Conservation (phyloP, 2,797 vertebrate species). For the Clamator glandarius region DNA sequence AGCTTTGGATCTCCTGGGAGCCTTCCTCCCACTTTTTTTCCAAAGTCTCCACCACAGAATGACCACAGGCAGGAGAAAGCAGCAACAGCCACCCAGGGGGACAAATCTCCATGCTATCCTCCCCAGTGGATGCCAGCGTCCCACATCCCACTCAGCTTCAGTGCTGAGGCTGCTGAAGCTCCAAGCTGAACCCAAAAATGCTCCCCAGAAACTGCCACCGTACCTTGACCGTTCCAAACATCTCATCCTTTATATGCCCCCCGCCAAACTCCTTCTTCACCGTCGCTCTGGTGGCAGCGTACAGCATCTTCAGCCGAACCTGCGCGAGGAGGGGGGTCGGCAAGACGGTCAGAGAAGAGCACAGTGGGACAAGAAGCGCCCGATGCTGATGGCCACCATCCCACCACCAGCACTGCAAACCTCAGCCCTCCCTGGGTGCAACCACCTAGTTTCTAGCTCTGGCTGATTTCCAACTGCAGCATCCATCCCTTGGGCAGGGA, state of each 20-base stretch:
- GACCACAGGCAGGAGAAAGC: background rate
- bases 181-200: background rate
- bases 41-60: rapidly evolving
- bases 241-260: conserved; percentile 94
- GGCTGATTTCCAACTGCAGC: background rate
- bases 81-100: background rate
- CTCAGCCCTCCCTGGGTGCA: background rate
- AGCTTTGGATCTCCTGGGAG: background rate
- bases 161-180: background rate
- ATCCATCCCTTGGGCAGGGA: background rate
- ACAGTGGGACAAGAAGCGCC: too few species aligned
- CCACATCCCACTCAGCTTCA: rapidly evolving
- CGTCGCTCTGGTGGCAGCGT: conserved; percentile 95
- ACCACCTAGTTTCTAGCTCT: background rate
- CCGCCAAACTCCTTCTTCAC: conserved; percentile 99
- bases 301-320: conserved; percentile 99
- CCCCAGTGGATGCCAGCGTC: background rate
- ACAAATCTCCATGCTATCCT: background rate
- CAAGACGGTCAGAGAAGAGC: background rate
- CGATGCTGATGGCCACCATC: background rate
- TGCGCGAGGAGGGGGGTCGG: conserved; percentile 6
- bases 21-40: background rate
- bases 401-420: background rate
- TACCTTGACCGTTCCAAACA: conserved; percentile 96
- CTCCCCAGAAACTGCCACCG: background rate